phyloP scores from a whole-genome alignment of 2,113 vertebrate species.

The Istiophorus platypterus region DNA sequence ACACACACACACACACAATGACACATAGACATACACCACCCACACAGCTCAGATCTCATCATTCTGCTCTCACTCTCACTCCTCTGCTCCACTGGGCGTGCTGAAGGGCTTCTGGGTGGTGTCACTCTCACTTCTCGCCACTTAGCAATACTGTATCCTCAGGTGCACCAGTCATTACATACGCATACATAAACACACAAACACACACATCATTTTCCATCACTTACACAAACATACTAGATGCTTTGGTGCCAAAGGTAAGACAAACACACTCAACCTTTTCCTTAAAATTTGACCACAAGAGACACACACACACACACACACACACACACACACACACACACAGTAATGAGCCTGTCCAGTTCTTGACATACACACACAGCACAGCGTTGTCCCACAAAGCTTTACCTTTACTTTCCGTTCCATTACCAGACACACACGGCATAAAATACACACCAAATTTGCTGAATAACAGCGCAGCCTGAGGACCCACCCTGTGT shows the following conservation, averaged over 20 bases:
- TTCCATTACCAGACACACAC: conserved; percentile 68
- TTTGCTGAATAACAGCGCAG: conserved; percentile 56
- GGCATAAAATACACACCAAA: conserved; percentile 63
- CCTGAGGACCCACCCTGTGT: conserved; percentile 49
- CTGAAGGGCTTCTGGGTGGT: conserved; percentile 63
- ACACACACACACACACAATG: conserved; percentile 13
- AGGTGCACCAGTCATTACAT: conserved; percentile 64
- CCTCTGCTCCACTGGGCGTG: conserved; percentile 44
- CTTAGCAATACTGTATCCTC: conserved; percentile 63
- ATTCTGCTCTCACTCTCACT: conserved; percentile 27
- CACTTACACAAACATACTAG: conserved; percentile 70
- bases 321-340: too few relatives aligned
- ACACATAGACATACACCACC: conserved; percentile 19
- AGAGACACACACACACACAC: conserved; percentile 58
- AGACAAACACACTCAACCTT: conserved; percentile 78
- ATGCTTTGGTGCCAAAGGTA: conserved; percentile 63
- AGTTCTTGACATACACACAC: conserved; percentile 37
- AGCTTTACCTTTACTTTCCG: conserved; percentile 80
- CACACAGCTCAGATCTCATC: conserved; percentile 33
- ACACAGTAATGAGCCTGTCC: conserved; percentile 26
- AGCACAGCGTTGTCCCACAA: conserved; percentile 43
- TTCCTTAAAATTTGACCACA: conserved; percentile 72
- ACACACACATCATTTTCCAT: conserved; percentile 65
- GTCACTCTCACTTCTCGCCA: conserved; percentile 70
- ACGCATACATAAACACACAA: conserved; percentile 41